Evolutionary conservation across 1,140 invertebrate genomes (phyloP), one percentile per base, ranked within the genome.

Genomic region (Eumaeus atala): DNA sequence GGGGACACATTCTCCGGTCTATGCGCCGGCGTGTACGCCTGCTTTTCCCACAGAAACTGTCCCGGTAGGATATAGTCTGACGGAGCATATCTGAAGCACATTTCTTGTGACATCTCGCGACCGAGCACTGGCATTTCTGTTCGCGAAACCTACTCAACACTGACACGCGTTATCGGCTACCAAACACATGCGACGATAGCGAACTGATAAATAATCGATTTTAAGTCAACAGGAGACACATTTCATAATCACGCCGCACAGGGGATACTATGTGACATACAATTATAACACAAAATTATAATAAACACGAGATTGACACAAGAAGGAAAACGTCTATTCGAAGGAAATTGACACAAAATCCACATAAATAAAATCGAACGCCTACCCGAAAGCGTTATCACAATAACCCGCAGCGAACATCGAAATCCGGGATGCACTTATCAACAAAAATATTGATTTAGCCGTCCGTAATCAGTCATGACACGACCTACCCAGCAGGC

Each of bases 61-160:
- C 58, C 60, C 21, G 75, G 69, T 47, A 70, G 42, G 66, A 74
- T 64, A 53, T 77, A 78, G 14, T 75, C 72, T 12, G 69, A 48
- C 21, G 64, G 52, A 1, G 59, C 58, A 53, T 72, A 85, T 11
- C 70, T 54, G 66, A 64, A 55, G 54, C 75, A 81, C 44, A 77
- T 50, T 34, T 84, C 81, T 62, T 81, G 72, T 21, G 76, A 68
- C 63, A 72, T 75, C 14, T 74, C 74, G 70, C 61, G 70, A 7
- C 74, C 73, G 14, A 77, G 68, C 64, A 74, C 76, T 68, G 76
- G 79, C 82, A 83, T 85, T 52, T 79, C 40, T 18, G 40, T 44
- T 44, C 76, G 67, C 60, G 63, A 56, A 38, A 58, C 34, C 42
- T 49, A 51, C 62, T 72, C 54, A n/a, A 60, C 52, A 54, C 69